Evolutionary conservation across 2,888 invertebrate species (phyloP), one percentile per base, ranked within the genome.

Genomic region (Leptopilina myrica): DNA sequence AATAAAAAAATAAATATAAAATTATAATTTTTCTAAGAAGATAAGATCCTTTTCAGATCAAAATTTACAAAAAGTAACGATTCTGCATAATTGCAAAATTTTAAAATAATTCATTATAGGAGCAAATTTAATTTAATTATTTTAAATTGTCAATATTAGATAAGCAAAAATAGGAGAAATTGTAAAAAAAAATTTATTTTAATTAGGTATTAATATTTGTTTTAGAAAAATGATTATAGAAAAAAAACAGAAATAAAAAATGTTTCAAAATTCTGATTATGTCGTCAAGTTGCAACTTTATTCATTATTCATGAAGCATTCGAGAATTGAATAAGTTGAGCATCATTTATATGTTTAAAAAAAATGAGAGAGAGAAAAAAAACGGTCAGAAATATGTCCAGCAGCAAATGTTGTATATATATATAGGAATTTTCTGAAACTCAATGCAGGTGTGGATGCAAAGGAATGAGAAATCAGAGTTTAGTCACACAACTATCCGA

Each of bases 281-380:
- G 73, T 73, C 53, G 20, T 73, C 1, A n/a, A 53, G 9, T 14
- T 83, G 87, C 85, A 88, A 87, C 11, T 46, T 46, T 86, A 86
- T 82, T 65, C 11, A 11, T 3, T 33, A 33, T 33, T 33, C 33
- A 33, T 33, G 14, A 20, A 43, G 59, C 79, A 78, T 85, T 33
- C 81, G 79, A 76, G 82, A 78, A 77, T 69, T 76, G 83, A 86
- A 85, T 85, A 86, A 84, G 79, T 83, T 86, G 82, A 84, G 15
- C 59, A 15, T 15, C 7, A 15, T 46, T 46, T 33, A 3, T 33
- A 33, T 33, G 33, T 33, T 26, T 33, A 33, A 33, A 3, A 33
- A 33, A 33, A 33, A 46, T 6, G 7, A 46, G 7, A 11, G 7
- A 46, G 7, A 46, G 7, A 46, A 46, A 8, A 46, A 46, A 46